Conservation (phyloP, 2,113 vertebrate genomes). For the Perca fluviatilis region DNA sequence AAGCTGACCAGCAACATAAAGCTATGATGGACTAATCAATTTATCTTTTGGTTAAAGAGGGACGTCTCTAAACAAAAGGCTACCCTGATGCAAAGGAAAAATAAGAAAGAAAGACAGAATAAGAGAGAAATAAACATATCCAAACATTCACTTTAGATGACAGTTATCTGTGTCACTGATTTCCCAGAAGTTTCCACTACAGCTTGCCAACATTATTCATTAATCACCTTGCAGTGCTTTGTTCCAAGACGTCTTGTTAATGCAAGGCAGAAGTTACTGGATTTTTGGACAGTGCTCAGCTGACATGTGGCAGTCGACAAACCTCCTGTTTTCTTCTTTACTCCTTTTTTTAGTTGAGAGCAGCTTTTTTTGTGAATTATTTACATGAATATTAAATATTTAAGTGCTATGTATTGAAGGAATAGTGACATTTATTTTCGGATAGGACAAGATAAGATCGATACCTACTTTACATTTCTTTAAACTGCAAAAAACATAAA, state of each 20-base stretch:
- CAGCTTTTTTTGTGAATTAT: background rate
- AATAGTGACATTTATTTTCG: background rate
- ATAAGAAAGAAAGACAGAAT: background rate
- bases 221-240: conserved; percentile 55
- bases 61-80: background rate
- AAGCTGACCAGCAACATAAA: background rate
- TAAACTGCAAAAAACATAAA: background rate
- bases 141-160: conserved; percentile 25
- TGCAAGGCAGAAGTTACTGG: conserved; percentile 51
- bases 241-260: conserved; percentile 56
- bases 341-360: background rate
- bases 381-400: background rate
- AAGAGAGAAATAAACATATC: background rate
- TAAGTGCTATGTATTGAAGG: background rate
- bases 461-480: background rate
- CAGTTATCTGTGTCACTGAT: conserved; percentile 54
- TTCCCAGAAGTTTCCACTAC: conserved; percentile 62
- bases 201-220: conserved; percentile 71
- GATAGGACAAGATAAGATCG: too few relatives aligned
- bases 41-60: background rate
- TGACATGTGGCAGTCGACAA: conserved; percentile 24
- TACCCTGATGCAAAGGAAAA: background rate
- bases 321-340: background rate
- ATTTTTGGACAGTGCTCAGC: conserved; percentile 21
- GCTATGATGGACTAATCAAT: background rate